Evolutionary conservation across 2,113 vertebrate genomes (phyloP).

Genomic region (Macroglossus sobrinus): DNA sequence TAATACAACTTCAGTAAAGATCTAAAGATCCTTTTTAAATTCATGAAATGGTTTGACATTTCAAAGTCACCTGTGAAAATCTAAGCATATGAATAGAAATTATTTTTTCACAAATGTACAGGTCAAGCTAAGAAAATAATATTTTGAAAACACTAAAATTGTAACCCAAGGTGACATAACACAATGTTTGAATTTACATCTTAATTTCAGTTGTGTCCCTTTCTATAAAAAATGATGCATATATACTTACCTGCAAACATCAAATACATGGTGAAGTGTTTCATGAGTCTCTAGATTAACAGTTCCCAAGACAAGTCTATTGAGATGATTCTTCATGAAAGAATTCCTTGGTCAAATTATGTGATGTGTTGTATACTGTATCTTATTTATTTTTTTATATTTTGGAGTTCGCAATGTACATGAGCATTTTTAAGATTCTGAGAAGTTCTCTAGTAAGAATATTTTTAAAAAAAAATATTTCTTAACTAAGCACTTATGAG

Average conservation of each 20-base stretch:
- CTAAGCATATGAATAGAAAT: not conserved
- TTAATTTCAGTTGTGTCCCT: not conserved
- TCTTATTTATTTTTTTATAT: not conserved
- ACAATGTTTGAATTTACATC: not conserved
- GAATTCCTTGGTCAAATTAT: not conserved
- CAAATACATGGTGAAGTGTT: not conserved
- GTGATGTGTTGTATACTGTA: not conserved
- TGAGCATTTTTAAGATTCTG: not conserved
- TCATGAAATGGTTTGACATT: not conserved
- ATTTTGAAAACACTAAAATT: not conserved
- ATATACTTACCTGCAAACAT: not conserved
- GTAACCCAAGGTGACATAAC: not conserved
- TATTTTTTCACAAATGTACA: not conserved
- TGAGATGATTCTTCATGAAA: not conserved
- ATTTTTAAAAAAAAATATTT: not conserved
- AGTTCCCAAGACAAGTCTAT: not conserved
- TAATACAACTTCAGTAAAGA: not conserved
- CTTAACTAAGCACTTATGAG: not conserved
- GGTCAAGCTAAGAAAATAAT: not conserved
- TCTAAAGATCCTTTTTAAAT: not conserved
- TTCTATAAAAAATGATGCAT: not conserved
- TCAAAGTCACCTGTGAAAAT: not conserved
- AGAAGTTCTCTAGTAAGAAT: not conserved
- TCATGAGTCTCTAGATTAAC: not conserved
- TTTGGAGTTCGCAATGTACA: not conserved